Evolutionary conservation across 2,888 invertebrate species (phyloP), one percentile per base, ranked within the genome.

Genomic region (Dryobotodes eremita): DNA sequence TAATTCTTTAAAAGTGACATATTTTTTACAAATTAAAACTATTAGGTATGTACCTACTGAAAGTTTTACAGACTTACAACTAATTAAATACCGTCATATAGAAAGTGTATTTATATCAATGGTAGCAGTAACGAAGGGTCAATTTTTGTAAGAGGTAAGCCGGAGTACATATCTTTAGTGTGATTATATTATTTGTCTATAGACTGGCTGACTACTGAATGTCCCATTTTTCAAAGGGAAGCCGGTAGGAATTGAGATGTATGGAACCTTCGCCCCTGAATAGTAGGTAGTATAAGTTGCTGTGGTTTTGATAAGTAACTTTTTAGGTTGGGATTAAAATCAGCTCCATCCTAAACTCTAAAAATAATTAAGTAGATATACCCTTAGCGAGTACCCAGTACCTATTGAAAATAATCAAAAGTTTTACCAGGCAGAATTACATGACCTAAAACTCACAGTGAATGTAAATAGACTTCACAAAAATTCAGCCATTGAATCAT

Each of bases 401-500:
- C 15, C 3, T 59, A 50, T 42, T 42, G 17, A 23, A 74, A 20
- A 57, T 31, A 26, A 7, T 36, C 7, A 55, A 70, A 59, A 1
- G 1, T 65, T 20, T 23, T 53, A 13, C 5, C 2, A n/a, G 7
- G 1, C 6, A 36, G 5, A 48, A 31, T 17, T 17, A 85, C 36
- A 17, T 73, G 36, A 73, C 55, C 55, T 62, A 71, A 70, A 65
- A 68, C 8, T 61, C 8, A 23, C 26, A 42, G 48, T 20, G 13
- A 75, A 65, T 65, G 57, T 46, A 46, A 31, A 62, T 46, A 74
- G 55, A 66, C 50, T 72, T 69, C 68, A 26, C 20, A 81, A 61
- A 70, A 71, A 65, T 57, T 26, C 31, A 36, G 31, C 36, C n/a
- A 62, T 26, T 74, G 73, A 87, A 84, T 73, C 65, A 74, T 68